Percentiles rank a stretch among this genome's conserved stretches.
These are phyloP conservation scores for Opisthograptis luteolata DNA, from an alignment of 2,888 invertebrate species.

Conservation along the genomic window DNA sequence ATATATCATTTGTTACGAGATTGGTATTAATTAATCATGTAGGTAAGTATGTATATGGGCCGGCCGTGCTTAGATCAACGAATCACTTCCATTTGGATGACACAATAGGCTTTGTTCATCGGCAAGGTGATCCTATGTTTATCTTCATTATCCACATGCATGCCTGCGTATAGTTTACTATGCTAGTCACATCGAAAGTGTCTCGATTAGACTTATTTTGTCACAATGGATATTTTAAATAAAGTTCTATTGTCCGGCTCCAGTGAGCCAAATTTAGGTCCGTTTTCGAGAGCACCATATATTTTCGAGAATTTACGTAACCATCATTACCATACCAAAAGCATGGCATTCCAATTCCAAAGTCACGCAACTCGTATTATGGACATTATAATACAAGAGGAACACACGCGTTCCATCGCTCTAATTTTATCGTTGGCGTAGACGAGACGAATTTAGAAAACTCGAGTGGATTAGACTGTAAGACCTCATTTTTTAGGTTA, in stretches of 20 bases:
- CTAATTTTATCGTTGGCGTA: slow-evolving; percentile 56
- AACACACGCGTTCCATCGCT: slow-evolving; percentile 50
- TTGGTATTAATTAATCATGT: slow-evolving; percentile 31
- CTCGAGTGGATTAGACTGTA: slow-evolving; percentile 43
- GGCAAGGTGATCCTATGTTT: slow-evolving; percentile 10
- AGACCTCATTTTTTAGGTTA: slow-evolving; percentile 38
- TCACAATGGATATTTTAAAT: slow-evolving; percentile 4
- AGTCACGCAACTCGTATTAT: slow-evolving; percentile 59
- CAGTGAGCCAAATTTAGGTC: slow-evolving; percentile 11
- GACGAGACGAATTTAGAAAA: slow-evolving; percentile 51
- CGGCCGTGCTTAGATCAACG: slow-evolving; percentile 11
- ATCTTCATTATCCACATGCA: slow-evolving; percentile 9
- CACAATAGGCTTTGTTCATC: slow-evolving; percentile 21
- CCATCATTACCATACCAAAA: slow-evolving; percentile 54
- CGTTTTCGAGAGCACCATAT: slow-evolving; percentile 25
- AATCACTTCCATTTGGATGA: slow-evolving; percentile 5
- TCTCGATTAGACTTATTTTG: background rate
- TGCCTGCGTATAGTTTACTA: slow-evolving; percentile 1
- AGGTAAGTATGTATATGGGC: slow-evolving; percentile 24
- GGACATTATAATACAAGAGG: slow-evolving; percentile 46
- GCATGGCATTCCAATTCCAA: slow-evolving; percentile 42
- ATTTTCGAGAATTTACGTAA: slow-evolving; percentile 53
- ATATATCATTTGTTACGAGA: slow-evolving; percentile 17
- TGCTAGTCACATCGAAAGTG: slow-evolving; percentile 3
- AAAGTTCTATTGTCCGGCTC: slow-evolving; percentile 10